Base-by-base conservation (phyloP, 2,113 vertebrate species). In the Cygnus atratus region DNA sequence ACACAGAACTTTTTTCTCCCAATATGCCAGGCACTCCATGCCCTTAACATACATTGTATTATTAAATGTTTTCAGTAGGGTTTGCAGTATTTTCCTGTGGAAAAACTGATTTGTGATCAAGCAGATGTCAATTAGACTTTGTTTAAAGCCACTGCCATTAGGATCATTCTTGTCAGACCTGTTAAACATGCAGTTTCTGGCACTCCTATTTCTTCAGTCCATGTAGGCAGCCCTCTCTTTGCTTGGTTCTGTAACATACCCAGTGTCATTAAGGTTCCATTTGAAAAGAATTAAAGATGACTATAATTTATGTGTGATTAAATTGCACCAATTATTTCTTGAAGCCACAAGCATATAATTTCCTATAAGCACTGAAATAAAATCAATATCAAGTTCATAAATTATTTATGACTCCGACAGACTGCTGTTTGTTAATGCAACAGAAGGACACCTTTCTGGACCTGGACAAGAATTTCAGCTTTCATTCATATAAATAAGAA, bases 311-410 rank as follows among this genome's bases (percentile, higher is more conserved):
- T 93, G 94, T 90, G 44, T 7, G 4, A 96, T 89, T 97, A 94
- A 97, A 97, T 94, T 96, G 90, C 58, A 48, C 71, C 73, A 89
- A 86, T 96, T 97, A 97, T 57, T 91, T 73, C 96, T 92, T 84
- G 43, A 96, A 94, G 91, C 41, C 35, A 91, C 92, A 93, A 93
- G 50, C 33, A 2, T 92, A 91, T 96, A 96, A 96, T 96, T 96
- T 97, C 88, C 93, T 94, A 91, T 90, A 96, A 97, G 75, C 91
- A 57, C 39, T 93, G 97, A 95, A 81, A 90, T 81, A 92, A 96
- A 93, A 95, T 97, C 92, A 85, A 97, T 97, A 97, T 92, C 28
- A 87, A 92, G 68, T 91, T 91, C 82, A 94, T 97, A 96, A 91
- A 93, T 97, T 91, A 96, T 96, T 96, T 92, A 88, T 92, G 50